Evolutionary conservation across 53 echinoderm and acorn worm genomes (phyloP), one percentile per base, ranked within the genome.

Genomic region (Holothuria scabra): DNA sequence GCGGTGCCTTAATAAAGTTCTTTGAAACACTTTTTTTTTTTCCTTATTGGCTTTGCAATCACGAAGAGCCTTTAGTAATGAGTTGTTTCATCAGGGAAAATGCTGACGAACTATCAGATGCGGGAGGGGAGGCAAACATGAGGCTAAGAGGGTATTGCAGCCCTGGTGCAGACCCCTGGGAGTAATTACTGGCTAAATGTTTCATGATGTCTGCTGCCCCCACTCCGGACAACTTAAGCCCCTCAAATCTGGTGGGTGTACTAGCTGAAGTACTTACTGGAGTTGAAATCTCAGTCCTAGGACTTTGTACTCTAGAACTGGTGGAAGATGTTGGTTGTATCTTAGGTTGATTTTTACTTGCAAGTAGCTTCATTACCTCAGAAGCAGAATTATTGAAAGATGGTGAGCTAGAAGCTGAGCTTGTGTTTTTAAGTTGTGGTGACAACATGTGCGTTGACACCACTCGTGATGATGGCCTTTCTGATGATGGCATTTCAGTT

Each of bases 331-430:
- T 52, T 52, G 52, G 8, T 16, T 52, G 52, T 1, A 4, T 2
- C 18, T 3, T 8, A 0, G 52, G 52, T 8, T 19, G 35, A 38
- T 81, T 81, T 49, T 81, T 61, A 48, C 82, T 81, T 32, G 82
- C 82, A 12, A 81, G 46, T 20, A 81, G 64, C 35, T 81, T 81
- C 82, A 81, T 81, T 1, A 81, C 82, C 49, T 81, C 82, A n/a
- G 82, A 81, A 7, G 82, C 82, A 22, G 82, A 81, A 16, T 61
- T 63, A 60, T 64, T 81, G 24, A 81, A 38, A 63, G 63, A 63
- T 3, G 37, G 38, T 32, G 82, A 64, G 65, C 21, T 46, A 29
- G 8, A n/a, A n/a, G n/a, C n/a, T n/a, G n/a, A 20, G 66, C 12
- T 10, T 52, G 52, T 52, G 0, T 52, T 52, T 16, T 52, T 18